phyloP scores from a whole-genome alignment of 2,797 vertebrate genomes.

The Morelia viridis region DNA sequence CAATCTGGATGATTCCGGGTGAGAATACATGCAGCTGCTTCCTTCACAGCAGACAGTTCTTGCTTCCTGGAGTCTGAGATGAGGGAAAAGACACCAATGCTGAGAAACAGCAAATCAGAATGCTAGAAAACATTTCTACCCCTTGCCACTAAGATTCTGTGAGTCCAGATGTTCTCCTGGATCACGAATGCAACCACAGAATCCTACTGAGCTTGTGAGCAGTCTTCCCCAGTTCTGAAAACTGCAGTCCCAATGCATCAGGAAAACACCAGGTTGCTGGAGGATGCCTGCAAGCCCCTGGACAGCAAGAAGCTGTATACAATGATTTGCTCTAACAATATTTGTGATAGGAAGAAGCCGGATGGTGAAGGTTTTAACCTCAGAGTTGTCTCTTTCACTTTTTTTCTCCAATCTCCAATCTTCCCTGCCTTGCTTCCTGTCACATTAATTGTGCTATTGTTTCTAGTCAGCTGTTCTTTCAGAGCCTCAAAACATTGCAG shows the following conservation, averaged over 20 bases:
- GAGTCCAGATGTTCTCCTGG: background rate
- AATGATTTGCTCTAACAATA: background rate
- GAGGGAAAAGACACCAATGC: background rate
- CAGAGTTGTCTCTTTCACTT: background rate
- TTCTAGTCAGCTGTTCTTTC: background rate
- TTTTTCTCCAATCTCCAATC: no score
- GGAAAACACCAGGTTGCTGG: no score
- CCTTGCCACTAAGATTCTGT: background rate
- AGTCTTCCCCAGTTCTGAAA: background rate
- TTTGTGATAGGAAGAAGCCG: background rate
- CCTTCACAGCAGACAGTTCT: background rate
- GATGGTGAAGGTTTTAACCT: background rate
- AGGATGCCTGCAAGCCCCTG: background rate
- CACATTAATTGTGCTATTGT: background rate
- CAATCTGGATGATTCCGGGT: background rate
- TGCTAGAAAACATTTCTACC: background rate
- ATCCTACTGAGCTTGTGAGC: background rate
- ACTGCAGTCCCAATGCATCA: background rate
- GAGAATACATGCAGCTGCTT: background rate
- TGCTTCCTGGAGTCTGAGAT: background rate
- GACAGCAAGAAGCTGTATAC: background rate
- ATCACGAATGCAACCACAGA: background rate
- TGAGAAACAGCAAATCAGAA: background rate
- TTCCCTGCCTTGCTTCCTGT: accelerated
- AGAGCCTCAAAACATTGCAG: background rate